phyloP scores from a whole-genome alignment of 2,113 vertebrate genomes.

The Globicephala melas region DNA sequence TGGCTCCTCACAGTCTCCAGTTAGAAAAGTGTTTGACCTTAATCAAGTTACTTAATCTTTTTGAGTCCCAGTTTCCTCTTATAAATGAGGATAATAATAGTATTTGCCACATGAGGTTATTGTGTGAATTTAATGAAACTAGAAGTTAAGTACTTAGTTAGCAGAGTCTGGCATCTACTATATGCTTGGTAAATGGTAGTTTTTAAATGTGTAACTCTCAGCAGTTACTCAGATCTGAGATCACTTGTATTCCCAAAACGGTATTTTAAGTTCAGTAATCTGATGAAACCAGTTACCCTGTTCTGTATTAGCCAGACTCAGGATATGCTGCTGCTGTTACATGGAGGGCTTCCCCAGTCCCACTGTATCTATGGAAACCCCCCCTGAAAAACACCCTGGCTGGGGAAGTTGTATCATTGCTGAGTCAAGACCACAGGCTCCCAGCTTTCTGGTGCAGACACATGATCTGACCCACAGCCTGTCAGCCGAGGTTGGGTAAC shows the following conservation, averaged over 20 bases:
- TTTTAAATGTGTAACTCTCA: constrained; percentile 31
- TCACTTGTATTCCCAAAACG: constrained; percentile 25
- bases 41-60: background rate
- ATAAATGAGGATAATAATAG: background rate
- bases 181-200: constrained; percentile 11
- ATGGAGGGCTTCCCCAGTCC: constrained; percentile 25
- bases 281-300: background rate
- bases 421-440: constrained; percentile 71
- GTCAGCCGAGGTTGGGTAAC: constrained; percentile 26
- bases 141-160: constrained; percentile 22
- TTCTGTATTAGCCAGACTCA: background rate
- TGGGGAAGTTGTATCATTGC: constrained; percentile 59
- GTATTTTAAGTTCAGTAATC: constrained; percentile 45
- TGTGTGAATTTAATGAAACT: constrained; percentile 50
- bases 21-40: constrained; percentile 26
- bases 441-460: constrained; percentile 23
- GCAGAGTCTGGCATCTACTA: constrained; percentile 28
- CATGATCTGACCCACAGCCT: constrained; percentile 15
- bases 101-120: background rate
- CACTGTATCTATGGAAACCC: background rate
- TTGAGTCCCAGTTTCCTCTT: background rate
- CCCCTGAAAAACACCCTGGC: constrained; percentile 28
- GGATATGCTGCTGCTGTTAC: background rate
- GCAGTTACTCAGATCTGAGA: constrained; percentile 35
- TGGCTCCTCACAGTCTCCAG: background rate